A percentile compares a stretch with the other conserved stretches of the same genome.
Evolutionary conservation across 2,797 vertebrate genomes (phyloP).

Genomic region (Scarus forsteni): DNA sequence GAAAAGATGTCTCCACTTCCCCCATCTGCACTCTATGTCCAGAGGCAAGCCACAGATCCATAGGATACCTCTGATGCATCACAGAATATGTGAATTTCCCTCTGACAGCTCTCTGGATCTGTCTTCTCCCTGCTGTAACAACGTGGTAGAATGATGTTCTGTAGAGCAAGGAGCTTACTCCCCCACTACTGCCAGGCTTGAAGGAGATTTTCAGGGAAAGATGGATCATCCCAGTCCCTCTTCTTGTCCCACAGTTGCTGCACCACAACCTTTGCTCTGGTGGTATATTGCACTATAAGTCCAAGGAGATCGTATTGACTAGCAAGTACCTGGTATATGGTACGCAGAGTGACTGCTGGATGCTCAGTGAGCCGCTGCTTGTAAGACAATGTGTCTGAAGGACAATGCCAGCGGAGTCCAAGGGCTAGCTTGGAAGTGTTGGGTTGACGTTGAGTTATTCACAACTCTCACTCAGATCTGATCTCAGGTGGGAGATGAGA

Average conservation of each 20-base stretch:
- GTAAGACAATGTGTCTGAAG: neutral
- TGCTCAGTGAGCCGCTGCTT: too few species aligned
- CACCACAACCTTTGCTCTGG: neutral
- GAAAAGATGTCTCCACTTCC: neutral
- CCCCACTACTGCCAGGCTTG: neutral
- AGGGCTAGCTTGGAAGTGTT: neutral
- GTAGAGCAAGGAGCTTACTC: neutral
- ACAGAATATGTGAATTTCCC: neutral
- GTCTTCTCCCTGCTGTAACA: neutral
- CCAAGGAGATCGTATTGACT: too few species aligned
- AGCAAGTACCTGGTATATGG: too few species aligned
- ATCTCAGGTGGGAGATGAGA: neutral
- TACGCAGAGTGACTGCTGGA: too few species aligned
- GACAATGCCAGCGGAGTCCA: neutral
- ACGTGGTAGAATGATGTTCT: neutral
- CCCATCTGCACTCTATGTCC: neutral
- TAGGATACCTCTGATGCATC: neutral
- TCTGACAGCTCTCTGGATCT: neutral
- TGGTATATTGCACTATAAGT: neutral
- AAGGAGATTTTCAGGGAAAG: neutral
- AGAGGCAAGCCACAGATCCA: neutral
- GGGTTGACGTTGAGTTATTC: neutral
- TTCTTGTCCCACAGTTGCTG: neutral
- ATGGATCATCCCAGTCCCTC: neutral
- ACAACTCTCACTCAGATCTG: neutral